These are phyloP conservation scores for Ornithoptera priamus DNA, from an alignment of 2,888 invertebrate species.

Conservation along the genomic window DNA sequence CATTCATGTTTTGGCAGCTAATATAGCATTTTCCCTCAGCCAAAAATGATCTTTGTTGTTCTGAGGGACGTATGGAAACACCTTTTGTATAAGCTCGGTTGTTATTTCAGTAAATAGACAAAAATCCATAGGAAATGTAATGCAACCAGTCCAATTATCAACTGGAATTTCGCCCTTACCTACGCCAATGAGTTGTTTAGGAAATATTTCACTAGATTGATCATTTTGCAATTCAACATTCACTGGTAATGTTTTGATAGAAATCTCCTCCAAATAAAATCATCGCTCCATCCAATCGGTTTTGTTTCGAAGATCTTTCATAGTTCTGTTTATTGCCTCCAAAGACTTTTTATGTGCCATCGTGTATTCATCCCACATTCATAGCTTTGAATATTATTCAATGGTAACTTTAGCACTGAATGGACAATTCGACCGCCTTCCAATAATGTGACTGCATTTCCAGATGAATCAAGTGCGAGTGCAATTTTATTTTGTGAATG, in stretches of 20 bases:
- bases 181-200: slow-evolving; percentile 36
- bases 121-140: slow-evolving; percentile 43
- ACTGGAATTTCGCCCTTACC: slow-evolving; percentile 32
- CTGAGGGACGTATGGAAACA: slow-evolving; percentile 29
- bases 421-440: slow-evolving; percentile 38
- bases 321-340: neutral
- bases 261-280: neutral
- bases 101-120: slow-evolving; percentile 40
- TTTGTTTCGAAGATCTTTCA: neutral
- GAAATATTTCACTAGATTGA: slow-evolving; percentile 36
- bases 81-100: slow-evolving; percentile 34
- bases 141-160: slow-evolving; percentile 40
- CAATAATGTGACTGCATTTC: slow-evolving; percentile 37
- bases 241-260: neutral
- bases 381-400: slow-evolving; percentile 37
- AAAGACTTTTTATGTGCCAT: neutral
- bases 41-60: slow-evolving; percentile 37
- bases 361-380: slow-evolving; percentile 25
- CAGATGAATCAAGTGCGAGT: slow-evolving; percentile 41
- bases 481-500: slow-evolving; percentile 32
- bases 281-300: neutral
- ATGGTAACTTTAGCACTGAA: slow-evolving; percentile 43
- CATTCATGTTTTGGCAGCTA: slow-evolving; percentile 49
- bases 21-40: slow-evolving; percentile 31
- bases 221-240: slow-evolving; percentile 34